Conservation (phyloP, 35 echinoderm and acorn worm species). For the Amphiura filiformis region DNA sequence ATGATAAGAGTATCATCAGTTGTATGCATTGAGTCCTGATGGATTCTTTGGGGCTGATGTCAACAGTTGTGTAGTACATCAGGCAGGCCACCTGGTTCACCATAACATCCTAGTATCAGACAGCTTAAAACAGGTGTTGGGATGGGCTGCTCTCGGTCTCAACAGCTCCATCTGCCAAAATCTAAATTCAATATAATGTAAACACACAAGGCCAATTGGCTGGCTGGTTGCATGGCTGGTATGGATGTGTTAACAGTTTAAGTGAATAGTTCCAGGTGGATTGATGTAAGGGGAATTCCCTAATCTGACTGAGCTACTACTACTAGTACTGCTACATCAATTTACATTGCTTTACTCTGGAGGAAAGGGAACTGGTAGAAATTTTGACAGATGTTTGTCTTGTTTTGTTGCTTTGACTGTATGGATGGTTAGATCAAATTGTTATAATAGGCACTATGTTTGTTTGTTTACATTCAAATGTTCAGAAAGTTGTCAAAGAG, state of each 20-base stretch:
- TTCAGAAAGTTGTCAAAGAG: too few relatives aligned
- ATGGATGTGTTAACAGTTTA: neutral
- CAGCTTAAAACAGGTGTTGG: neutral
- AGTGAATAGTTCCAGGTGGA: constrained; percentile 4
- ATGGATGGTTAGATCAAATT: too few relatives aligned
- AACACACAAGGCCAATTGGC: neutral
- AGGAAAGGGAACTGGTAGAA: too few relatives aligned
- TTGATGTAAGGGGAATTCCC: neutral
- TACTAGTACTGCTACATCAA: too few relatives aligned
- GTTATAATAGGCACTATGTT: too few relatives aligned
- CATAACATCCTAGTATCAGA: neutral
- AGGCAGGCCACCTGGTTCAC: neutral
- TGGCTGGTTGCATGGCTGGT: neutral
- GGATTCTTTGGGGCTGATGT: too few relatives aligned
- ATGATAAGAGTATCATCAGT: too few relatives aligned
- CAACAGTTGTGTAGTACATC: neutral
- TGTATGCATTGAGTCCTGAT: too few relatives aligned
- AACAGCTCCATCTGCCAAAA: neutral
- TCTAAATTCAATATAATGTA: neutral
- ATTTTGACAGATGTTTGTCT: too few relatives aligned
- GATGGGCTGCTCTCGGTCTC: neutral
- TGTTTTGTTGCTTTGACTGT: too few relatives aligned
- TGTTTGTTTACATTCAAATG: too few relatives aligned
- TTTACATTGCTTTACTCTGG: too few relatives aligned
- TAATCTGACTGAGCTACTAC: neutral